Evolutionary conservation across 2,888 invertebrate genomes (phyloP).

Genomic region (Tryphoninae sp.): DNA sequence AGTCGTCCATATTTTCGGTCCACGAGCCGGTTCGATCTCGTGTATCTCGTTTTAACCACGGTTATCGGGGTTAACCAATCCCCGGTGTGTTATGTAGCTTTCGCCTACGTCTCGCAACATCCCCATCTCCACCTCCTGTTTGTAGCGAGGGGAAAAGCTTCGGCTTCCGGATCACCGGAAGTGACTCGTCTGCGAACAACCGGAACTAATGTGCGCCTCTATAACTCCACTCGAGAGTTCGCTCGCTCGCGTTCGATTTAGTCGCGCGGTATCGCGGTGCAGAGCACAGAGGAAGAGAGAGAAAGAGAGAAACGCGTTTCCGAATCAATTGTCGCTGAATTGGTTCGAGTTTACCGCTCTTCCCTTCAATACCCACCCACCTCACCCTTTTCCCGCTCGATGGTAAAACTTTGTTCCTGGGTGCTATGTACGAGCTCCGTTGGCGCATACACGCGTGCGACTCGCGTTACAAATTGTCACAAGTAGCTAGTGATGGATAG

Average conservation of each 20-base stretch:
- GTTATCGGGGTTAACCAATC: conserved; percentile 18
- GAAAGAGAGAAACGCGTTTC: conserved; percentile 53
- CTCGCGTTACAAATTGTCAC: conserved; percentile 39
- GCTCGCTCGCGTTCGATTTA: conserved; percentile 40
- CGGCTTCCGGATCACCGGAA: conserved; percentile 50
- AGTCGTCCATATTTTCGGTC: too few relatives aligned
- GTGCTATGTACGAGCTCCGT: conserved; percentile 9
- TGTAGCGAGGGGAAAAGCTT: conserved; percentile 31
- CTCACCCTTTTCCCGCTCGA: conserved; percentile 16
- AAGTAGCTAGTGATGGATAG: conserved; percentile 8
- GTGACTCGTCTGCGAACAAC: conserved; percentile 55
- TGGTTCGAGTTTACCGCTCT: conserved; percentile 54
- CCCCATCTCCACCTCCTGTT: background rate
- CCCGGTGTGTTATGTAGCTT: conserved; percentile 5
- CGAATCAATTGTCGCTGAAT: conserved; percentile 60
- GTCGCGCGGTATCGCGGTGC: conserved; percentile 14
- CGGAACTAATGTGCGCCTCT: conserved; percentile 57
- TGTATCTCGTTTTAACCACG: conserved; percentile 19
- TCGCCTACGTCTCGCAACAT: conserved; percentile 4
- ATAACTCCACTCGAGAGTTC: conserved; percentile 48
- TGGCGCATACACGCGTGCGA: conserved; percentile 1
- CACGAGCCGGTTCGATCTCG: background rate
- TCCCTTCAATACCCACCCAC: conserved; percentile 26
- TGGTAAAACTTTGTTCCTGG: conserved; percentile 37
- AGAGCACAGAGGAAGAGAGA: conserved; percentile 15